Percentiles rank a stretch among this genome's conserved stretches.
These are phyloP conservation scores for Glossosoma conforme DNA, from an alignment of 1,140 invertebrate species.

Conservation along the genomic window DNA sequence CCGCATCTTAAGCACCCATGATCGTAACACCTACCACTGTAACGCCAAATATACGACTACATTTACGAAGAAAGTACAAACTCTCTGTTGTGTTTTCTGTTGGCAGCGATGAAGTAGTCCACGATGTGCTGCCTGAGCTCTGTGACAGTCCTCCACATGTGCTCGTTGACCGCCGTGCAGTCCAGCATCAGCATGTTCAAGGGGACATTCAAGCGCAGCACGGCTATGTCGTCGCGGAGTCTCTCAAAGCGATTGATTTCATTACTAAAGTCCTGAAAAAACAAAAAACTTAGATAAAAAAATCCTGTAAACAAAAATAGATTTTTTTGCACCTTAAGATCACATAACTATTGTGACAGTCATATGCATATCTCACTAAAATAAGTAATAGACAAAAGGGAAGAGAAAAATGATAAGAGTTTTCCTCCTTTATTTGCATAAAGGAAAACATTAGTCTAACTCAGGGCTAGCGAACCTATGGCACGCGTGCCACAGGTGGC, in stretches of 20 bases:
- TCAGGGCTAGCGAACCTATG: too few relatives aligned
- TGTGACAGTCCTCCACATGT: conserved; percentile 62
- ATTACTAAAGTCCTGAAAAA: conserved; percentile 55
- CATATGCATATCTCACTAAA: too few relatives aligned
- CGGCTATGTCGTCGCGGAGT: conserved; percentile 63
- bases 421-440: too few relatives aligned
- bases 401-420: too few relatives aligned
- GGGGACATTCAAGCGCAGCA: conserved; percentile 63
- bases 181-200: conserved; percentile 74
- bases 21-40: too few relatives aligned
- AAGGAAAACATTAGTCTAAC: too few relatives aligned
- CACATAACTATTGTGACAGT: too few relatives aligned
- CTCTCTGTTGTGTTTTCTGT: conserved; percentile 70
- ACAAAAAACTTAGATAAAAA: background rate
- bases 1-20: too few relatives aligned
- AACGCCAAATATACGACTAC: conserved; percentile 4
- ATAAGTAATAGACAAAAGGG: too few relatives aligned
- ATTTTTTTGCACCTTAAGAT: too few relatives aligned
- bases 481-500: too few relatives aligned
- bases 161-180: conserved; percentile 63
- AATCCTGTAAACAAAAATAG: too few relatives aligned
- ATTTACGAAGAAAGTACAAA: conserved; percentile 47
- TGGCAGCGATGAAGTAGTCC: conserved; percentile 69
- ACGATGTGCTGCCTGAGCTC: conserved; percentile 67
- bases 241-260: conserved; percentile 65